Percentiles rank a stretch among this genome's conserved stretches.
phyloP scores from a whole-genome alignment of 2,113 vertebrate genomes.

The Mugil cephalus region DNA sequence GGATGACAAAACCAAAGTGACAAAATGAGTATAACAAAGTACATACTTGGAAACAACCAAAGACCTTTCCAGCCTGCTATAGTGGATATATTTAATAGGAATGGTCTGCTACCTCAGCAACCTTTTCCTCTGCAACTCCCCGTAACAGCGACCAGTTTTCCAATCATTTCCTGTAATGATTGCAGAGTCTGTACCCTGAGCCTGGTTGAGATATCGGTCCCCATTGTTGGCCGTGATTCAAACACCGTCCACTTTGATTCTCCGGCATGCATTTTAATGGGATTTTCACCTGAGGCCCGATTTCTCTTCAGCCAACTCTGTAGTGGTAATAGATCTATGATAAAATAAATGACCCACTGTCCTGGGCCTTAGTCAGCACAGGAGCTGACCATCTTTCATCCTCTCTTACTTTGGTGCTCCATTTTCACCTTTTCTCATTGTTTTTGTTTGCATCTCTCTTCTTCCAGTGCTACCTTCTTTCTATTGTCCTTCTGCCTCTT shows the following conservation, averaged over 20 bases:
- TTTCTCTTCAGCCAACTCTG: neutral
- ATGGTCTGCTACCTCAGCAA: slow-evolving; percentile 22
- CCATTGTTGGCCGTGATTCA: slow-evolving; percentile 44
- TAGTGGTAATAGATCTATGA: slow-evolving; percentile 37
- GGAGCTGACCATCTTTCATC: slow-evolving; percentile 42
- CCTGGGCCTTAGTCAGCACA: slow-evolving; percentile 52
- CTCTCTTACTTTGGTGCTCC: slow-evolving; percentile 1
- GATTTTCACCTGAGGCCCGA: slow-evolving; percentile 42
- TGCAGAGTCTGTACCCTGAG: slow-evolving; percentile 25
- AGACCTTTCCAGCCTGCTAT: neutral
- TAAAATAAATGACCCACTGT: slow-evolving; percentile 41
- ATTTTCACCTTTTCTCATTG: neutral
- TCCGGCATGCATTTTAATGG: slow-evolving; percentile 51
- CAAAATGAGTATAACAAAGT: neutral
- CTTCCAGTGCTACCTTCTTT: neutral
- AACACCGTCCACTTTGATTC: slow-evolving; percentile 37
- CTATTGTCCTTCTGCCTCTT: neutral
- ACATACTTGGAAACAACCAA: neutral
- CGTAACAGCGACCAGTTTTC: slow-evolving; percentile 6
- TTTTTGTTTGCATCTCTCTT: neutral
- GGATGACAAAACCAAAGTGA: neutral
- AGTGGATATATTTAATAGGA: neutral
- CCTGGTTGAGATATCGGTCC: slow-evolving; percentile 31
- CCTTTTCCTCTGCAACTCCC: neutral
- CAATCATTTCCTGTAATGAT: slow-evolving; percentile 36